Base-by-base conservation (phyloP, 2,888 invertebrate genomes). In the Morpho helenor region DNA sequence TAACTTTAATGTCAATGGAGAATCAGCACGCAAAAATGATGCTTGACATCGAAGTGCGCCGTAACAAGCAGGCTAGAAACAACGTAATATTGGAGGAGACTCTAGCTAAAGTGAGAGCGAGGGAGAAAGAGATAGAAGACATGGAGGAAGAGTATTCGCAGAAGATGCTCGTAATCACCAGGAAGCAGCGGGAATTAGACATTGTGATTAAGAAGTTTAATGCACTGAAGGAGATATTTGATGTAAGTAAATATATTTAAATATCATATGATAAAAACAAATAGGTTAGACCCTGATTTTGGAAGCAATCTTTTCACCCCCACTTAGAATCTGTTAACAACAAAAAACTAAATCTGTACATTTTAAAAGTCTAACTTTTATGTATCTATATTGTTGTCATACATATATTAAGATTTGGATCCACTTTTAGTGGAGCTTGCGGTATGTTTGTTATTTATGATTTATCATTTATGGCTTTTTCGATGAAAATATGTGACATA, bases 1-100 rank as follows among this genome's bases (percentile, higher is more conserved):
- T 93, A 60, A 68, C 82, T 5, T 68, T 93, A 48, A 83, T 84
- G 59, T 75, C 88, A 56, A 82, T 90, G 66, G 94, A 94, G 74
- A 93, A 93, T 66, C 83, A 88, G 44, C 92, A 92, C 66, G 92
- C 93, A 0, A 91, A 91, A 64, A 75, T 91, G 58, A 77, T 92
- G 74, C 82, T 89, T 64, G 93, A 93, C 72, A 92, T 92, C 56
- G 94, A 93, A 70, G 89, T 86, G 63, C 87, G 85, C 59, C 80
- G 78, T 60, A 90, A 70, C 65, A 82, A 69, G 49, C 91, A 76
- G 71, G 84, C 67, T 49, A 86, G 71, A 68, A 87, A 87, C 66
- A 76, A 77, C n/a, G 47, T 56, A 0, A 47, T 76, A 1, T 64
- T 84, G 8, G 77, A 92, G 65, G 82, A 86, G 57, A 77, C 58